Evolutionary conservation across 2,113 vertebrate species (phyloP).

Genomic region (Sinocyclocheilus rhinocerous): DNA sequence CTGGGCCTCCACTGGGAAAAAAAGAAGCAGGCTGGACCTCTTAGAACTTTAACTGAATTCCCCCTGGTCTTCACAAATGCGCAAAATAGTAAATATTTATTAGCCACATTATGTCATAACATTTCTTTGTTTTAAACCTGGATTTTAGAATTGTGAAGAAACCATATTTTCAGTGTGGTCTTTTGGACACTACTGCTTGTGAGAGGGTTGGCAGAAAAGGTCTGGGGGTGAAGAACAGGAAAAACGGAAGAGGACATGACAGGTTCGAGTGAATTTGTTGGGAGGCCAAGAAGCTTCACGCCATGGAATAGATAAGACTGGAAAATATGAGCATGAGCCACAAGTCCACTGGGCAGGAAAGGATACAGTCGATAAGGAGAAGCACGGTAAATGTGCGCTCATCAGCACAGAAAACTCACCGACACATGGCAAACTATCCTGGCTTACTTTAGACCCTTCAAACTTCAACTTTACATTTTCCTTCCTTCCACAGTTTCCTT

Average conservation of each 20-base stretch:
- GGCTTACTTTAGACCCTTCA: constrained; percentile 11
- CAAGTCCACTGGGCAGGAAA: constrained; percentile 19
- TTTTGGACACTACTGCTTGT: background rate
- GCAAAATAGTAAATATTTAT: background rate
- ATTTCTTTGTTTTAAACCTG: background rate
- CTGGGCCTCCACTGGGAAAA: background rate
- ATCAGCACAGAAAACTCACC: background rate
- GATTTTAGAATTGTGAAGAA: background rate
- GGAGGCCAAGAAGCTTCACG: constrained; percentile 24
- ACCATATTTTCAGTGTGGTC: background rate
- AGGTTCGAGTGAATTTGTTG: background rate
- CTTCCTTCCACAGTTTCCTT: constrained; percentile 7
- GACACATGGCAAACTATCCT: background rate
- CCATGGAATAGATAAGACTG: background rate
- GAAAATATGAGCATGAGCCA: constrained; percentile 15
- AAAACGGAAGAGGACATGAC: constrained; percentile 26
- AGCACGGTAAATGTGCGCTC: background rate
- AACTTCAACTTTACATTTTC: background rate
- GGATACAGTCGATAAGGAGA: background rate
- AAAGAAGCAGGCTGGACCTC: background rate
- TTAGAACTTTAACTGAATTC: background rate
- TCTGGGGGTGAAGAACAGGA: constrained; percentile 23
- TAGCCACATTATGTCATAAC: background rate
- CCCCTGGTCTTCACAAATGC: background rate
- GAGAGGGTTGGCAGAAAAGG: background rate